Base-by-base conservation (phyloP, 2,797 vertebrate genomes). In the Xenopus petersii region DNA sequence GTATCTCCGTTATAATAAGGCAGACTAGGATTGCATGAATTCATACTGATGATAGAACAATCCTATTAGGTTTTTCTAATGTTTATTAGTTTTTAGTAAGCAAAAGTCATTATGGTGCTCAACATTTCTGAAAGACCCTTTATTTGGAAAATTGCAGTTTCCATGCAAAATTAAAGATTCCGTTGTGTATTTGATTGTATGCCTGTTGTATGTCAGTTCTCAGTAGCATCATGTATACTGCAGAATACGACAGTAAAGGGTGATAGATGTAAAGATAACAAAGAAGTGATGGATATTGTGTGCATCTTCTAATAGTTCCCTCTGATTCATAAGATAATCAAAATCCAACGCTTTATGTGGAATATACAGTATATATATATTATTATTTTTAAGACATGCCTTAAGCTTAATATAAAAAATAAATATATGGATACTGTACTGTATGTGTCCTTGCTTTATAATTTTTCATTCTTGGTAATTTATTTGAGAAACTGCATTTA, bases 301-400 rank as follows among this genome's bases (percentile, higher is more conserved):
- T 72, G 64, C 63, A 73, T 73, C 33, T 30, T 73, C 56, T 72
- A 65, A 72, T 72, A 67, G 67, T 61, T 77, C 24, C 64, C 64
- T 64, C 33, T 60, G 58, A 77, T 77, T 73, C 64, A 73, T 72
- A 60, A 10, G 58, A 72, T 15, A 48, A 64, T 70, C 71, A 30
- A 46, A 55, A 24, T 24, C 48, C 68, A 70, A 68, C 64, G 63
- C 48, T 3, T 16, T 30, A 33, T 56, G 64, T 55, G 12, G 63
- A 70, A 77, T 77, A 70, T 73, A 42, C 8, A 42, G 26, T 30
- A 30, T 30, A 72, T 77, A 63, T 73, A 58, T 77, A 73, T 77
- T 77, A 77, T 71, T 72, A 73, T 21, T 21, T 21, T 21, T 47
- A 77, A 77, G 70, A 67, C 60, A 61, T 73, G 70, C 62, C 70